Evolutionary conservation across 2,888 invertebrate species (phyloP), one percentile per base, ranked within the genome.

Genomic region (Aspidiotus rigidus): DNA sequence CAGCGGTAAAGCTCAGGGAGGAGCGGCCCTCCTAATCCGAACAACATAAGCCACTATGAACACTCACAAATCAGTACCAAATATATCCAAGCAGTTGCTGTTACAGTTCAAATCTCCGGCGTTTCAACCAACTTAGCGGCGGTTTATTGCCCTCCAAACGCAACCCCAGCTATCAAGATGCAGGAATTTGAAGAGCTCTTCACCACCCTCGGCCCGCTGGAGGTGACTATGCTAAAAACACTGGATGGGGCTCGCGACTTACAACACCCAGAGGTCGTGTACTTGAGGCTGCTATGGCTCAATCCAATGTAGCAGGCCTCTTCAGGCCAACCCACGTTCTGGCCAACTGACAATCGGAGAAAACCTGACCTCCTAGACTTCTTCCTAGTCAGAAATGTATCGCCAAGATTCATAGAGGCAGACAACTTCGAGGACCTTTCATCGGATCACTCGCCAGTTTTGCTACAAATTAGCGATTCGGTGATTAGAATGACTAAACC

Each of bases 11-110:
- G 49, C 49, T n/a, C 49, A 6, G n/a, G 49, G 49, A 13, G 49
- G 49, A 49, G 49, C n/a, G 49, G 49, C 49, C n/a, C 49, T 49
- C 49, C 49, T 49, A 49, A 49, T 49, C n/a, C 49, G 49, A 49
- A 49, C 49, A 49, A 49, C 49, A 49, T 49, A 49, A n/a, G 49
- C 49, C 49, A 49, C 49, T 6, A 49, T 49, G 49, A 49, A 49
- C 49, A 49, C 49, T 49, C 49, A 49, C 10, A 49, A 49, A 49
- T 49, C 49, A 49, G 49, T n/a, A 49, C 49, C 49, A 49, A 49
- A 49, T 49, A 49, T n/a, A 49, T 49, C 49, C 49, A 49, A 49
- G 49, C 49, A 49, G 49, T 49, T 13, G 49, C 49, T 49, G 49
- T 49, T 49, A n/a, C 49, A 49, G 49, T 49, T n/a, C 49, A 49